These are phyloP conservation scores for Drymodes brunneopygia DNA, from an alignment of 2,113 vertebrate genomes.

Conservation along the genomic window DNA sequence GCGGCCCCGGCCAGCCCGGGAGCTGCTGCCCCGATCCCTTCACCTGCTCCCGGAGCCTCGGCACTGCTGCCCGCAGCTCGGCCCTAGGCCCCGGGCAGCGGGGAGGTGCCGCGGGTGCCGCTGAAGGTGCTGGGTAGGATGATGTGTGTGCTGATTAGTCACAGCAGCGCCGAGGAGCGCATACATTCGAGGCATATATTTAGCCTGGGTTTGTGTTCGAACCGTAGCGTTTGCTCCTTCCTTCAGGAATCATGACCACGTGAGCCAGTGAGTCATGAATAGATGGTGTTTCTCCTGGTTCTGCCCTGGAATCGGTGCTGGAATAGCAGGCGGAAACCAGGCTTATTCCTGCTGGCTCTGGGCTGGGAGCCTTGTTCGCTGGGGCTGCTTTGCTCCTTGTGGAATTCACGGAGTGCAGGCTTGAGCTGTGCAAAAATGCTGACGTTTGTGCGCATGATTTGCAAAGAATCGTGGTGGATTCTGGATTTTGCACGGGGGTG, in stretches of 20 bases:
- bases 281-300: background rate
- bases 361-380: rapidly evolving
- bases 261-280: constrained; percentile 28
- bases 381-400: background rate
- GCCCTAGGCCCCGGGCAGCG: background rate
- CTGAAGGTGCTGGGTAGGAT: background rate
- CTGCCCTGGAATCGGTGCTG: background rate
- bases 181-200: background rate
- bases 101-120: background rate
- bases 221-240: background rate
- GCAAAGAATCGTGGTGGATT: background rate
- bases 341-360: background rate
- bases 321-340: background rate
- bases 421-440: background rate
- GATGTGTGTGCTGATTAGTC: background rate
- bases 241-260: background rate
- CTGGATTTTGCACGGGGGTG: background rate
- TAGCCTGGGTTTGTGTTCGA: background rate
- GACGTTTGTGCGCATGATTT: background rate
- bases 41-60: background rate
- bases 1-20: background rate
- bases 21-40: background rate
- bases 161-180: background rate
- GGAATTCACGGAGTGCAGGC: background rate
- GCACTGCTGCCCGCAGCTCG: background rate